Base-by-base conservation (phyloP, 2,888 invertebrate species). In the Conchocele bisecta region DNA sequence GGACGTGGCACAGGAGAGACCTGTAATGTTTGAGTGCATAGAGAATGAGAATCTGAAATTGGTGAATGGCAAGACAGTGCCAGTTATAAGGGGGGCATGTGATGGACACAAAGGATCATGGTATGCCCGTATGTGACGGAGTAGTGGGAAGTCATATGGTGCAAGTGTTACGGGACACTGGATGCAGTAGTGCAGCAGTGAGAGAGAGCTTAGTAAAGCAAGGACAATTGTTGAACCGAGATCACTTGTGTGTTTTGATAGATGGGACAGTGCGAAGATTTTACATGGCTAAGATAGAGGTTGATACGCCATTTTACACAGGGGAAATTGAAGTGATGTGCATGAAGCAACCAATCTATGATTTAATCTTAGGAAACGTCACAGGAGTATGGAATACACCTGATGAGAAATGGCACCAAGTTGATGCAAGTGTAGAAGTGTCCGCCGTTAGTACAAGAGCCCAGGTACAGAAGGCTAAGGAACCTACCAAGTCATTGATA, bases 271-370 rank as follows among this genome's bases (percentile, higher is more conserved):
- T 31, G 13, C 41, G 9, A 39, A n/a, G 17, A 13, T 24, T 51
- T 3, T 51, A 66, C 15, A 17, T 59, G 29, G 61, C 56, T 20
- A 26, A 28, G 26, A 50, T 67, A 6, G 2, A 6, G 15, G 37
- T 68, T 24, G 64, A 73, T 35, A 29, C 60, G 2, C 75, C 75
- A 35, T 75, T 46, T 46, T 46, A 57, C 15, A 48, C 15, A 9
- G 71, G 65, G 39, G 41, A 60, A 28, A 46, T 54, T 33, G 60
- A 71, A 35, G 65, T 56, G 20, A 65, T 59, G 71, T 51, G 22
- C 53, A 51, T 54, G 57, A 33, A 60, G 9, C 3, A 41, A 6
- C 56, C 53, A 1, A 51, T 65, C 15, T 71, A 31, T 42, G 59
- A 71, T 41, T 35, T 64, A 15, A 31, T 54, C 4, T 24, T 64